Evolutionary conservation across 2,797 vertebrate genomes (phyloP).

Genomic region (Mormyrus proboscirostris): DNA sequence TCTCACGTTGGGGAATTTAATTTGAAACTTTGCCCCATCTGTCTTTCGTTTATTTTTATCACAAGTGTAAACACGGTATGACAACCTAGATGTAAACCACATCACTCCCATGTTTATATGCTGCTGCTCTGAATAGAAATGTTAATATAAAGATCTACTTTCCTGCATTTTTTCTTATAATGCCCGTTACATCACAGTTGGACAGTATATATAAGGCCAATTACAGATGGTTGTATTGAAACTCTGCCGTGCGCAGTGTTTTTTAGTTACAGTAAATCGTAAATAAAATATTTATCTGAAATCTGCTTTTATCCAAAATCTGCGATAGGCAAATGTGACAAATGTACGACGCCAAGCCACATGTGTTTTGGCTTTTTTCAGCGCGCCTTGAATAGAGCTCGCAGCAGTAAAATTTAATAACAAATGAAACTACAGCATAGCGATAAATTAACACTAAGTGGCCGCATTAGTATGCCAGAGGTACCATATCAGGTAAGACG

Average conservation of each 20-base stretch:
- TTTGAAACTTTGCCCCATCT: conserved; percentile 10
- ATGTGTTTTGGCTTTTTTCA: background rate
- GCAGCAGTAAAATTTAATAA: background rate
- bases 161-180: background rate
- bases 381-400: background rate
- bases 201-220: background rate
- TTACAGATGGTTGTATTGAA: background rate
- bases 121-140: background rate
- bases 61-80: conserved; percentile 10
- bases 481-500: conserved; percentile 10
- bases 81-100: background rate
- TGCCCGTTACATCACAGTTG: background rate
- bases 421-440: background rate
- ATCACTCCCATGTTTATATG: background rate
- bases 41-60: conserved; percentile 21
- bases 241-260: background rate
- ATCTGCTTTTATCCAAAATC: background rate
- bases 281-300: background rate
- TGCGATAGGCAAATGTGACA: background rate
- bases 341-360: background rate
- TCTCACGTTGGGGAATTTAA: conserved; percentile 5
- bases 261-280: background rate
- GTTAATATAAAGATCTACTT: conserved; percentile 10
- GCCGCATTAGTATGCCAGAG: background rate
- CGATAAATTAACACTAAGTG: background rate